Evolutionary conservation across 2,888 invertebrate genomes (phyloP), one percentile per base, ranked within the genome.

Genomic region (Drosophila picticornis): DNA sequence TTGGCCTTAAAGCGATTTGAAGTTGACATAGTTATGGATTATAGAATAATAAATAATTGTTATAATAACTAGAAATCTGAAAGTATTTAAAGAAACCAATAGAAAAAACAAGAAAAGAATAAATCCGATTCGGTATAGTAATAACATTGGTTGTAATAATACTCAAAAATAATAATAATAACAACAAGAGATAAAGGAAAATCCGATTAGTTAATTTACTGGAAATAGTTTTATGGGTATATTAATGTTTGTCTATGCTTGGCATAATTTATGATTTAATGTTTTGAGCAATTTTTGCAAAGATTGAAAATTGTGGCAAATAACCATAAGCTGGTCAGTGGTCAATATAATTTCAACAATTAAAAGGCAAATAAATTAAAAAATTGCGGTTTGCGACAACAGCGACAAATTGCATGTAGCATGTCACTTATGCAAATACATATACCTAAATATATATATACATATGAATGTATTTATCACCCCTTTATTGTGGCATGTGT

Each of bases 291-390:
- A 52, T 48, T 61, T 48, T 55, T 34, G 27, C 48, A 55, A 27
- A 16, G 7, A 53, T 40, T 22, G 52, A 43, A 75, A 77, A 51
- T 67, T 72, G 76, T 64, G 77, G 56, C 59, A 53, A 73, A 68
- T 72, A 68, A 67, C 83, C 72, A 83, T 78, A 77, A 75, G 85
- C 81, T 80, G 46, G 46, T 46, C 77, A 56, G 73, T 67, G 70
- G 63, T 66, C 73, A 80, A 83, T 88, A 88, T 78, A 66, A 87
- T 83, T 90, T 84, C 80, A 88, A 84, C 84, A 90, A 90, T 90
- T 86, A 83, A 88, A 84, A 38, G 78, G 76, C 63, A 84, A 88
- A 88, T 88, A 81, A 90, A 88, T 90, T 88, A 84, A 84, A 88
- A 88, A 72, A 79, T 82, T 84, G 90, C 64, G 88, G 88, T 84